Evolutionary conservation across 2,797 vertebrate species (phyloP), one percentile per base, ranked within the genome.

Genomic region (Acrossocheilus fasciatus): DNA sequence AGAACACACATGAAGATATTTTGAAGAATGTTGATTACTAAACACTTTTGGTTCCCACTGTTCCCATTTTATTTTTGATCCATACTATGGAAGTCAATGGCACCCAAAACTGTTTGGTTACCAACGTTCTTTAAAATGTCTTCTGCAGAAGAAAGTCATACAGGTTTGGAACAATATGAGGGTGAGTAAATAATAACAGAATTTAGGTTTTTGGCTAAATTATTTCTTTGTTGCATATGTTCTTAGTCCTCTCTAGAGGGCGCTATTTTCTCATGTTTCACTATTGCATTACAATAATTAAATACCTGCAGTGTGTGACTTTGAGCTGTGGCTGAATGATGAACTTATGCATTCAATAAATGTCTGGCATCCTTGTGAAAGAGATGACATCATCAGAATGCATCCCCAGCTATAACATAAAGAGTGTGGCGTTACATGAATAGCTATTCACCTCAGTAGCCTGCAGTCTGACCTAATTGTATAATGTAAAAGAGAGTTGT

Each of bases 241-340:
- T 59, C 64, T n/a, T 14, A 36, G n/a, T 36, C 6, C 26, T 45
- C 84, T 36, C 39, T 68, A 79, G 82, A 45, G 54, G 82, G 54
- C 54, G 36, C 54, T 36, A 36, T 47, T 74, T 47, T 43, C 70
- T 23, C 17, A 73, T 59, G 9, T 30, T 73, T 73, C 39, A 59
- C 41, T 30, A 23, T 20, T 62, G 20, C 6, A 9, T n/a, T 39
- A 57, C 12, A 78, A 8, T 78, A 17, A 78, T 41, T 26, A 23
- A 43, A 26, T 2, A 10, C 20, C 57, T 26, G 23, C 12, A 18
- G n/a, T 43, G 15, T 34, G 6, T 7, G 64, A 66, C 64, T 66
- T 64, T 66, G 26, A 66, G 64, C 54, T 62, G 18, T 76, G 50
- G 7, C 34, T 77, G 34, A 34, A 34, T 11, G 9, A 39, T n/a